Conservation (phyloP, 2,888 invertebrate genomes). For the Elmis aenea region DNA sequence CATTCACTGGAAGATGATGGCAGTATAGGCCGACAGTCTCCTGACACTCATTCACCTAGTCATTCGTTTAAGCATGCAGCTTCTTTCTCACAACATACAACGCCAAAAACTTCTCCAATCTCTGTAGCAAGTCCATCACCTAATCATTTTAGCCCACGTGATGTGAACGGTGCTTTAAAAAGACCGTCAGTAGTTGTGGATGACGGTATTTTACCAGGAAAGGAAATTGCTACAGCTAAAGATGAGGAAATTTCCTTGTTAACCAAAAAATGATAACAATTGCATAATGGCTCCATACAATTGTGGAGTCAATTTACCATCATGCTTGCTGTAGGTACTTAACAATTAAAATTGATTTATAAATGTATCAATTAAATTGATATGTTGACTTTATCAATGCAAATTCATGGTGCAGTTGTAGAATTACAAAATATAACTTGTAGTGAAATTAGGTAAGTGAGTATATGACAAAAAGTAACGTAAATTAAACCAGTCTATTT, state of each 20-base stretch:
- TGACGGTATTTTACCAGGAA: conserved; percentile 7
- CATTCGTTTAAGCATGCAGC: conserved; percentile 7
- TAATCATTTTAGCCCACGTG: conserved; percentile 31
- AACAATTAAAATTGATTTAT: no score
- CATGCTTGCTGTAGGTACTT: no score
- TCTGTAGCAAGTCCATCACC: conserved; percentile 37
- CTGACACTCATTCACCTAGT: conserved; percentile 18
- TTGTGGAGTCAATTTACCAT: conserved; percentile 13
- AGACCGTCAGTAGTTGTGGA: conserved; percentile 11
- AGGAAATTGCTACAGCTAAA: conserved; percentile 15
- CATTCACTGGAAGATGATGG: conserved; percentile 74
- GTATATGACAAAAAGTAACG: no score
- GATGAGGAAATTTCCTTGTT: conserved; percentile 41
- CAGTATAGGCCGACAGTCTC: conserved; percentile 44
- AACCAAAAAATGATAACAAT: conserved; percentile 42
- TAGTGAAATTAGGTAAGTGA: no score
- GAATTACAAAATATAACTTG: no score
- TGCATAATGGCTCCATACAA: conserved; percentile 9
- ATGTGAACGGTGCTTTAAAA: conserved; percentile 39
- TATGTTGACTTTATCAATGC: no score
- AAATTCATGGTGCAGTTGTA: no score
- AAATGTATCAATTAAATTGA: no score
- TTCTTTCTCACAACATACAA: conserved; percentile 14
- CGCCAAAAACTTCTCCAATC: conserved; percentile 36
- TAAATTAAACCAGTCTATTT: no score